Base-by-base conservation (phyloP, 2,113 vertebrate genomes). In the Stegostoma tigrinum region DNA sequence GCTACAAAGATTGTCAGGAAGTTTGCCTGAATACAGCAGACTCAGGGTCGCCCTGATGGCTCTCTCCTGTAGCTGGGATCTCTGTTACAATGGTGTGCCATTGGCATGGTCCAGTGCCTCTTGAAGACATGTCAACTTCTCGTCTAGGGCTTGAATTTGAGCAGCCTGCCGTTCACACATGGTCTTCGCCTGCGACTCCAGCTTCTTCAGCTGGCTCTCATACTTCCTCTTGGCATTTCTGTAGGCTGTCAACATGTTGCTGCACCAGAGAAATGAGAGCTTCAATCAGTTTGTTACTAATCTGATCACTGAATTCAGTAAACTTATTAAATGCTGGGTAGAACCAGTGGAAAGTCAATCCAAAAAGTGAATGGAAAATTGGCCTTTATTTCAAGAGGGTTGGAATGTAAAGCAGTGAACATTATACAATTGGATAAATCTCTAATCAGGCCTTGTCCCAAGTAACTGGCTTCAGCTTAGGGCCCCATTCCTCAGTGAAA, bases 221-320 rank as follows among this genome's bases (percentile, higher is more conserved):
- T 98, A 98, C 96, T 98, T 98, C 96, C 97, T 97, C 42, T 98
- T 98, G 61, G 98, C 97, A 67, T 97, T 98, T 72, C 97, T 97
- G 97, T 98, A 98, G 0, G 98, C 97, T 70, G 97, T 97, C 95
- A 98, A 96, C 95, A 98, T 97, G 96, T 98, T 98, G 17, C 98
- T 99, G 97, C 24, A 34, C 45, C 64, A 96, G 14, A 45, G 48
- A 48, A 89, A 10, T 34, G 30, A 66, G n/a, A 45, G 8, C 38
- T 70, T 93, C 5, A 64, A 45, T 45, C 23, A 95, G 80, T 23
- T 3, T 45, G 52, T n/a, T 96, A 45, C 12, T n/a, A 64, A 80
- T n/a, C 24, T n/a, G 6, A 55, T 30, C 8, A 55, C 30, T 30
- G 12, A 61, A 64, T 90, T 90, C 23, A 55, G 24, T 3, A 30